Evolutionary conservation across 2,113 vertebrate species (phyloP).

Genomic region (Anolis sagrei): DNA sequence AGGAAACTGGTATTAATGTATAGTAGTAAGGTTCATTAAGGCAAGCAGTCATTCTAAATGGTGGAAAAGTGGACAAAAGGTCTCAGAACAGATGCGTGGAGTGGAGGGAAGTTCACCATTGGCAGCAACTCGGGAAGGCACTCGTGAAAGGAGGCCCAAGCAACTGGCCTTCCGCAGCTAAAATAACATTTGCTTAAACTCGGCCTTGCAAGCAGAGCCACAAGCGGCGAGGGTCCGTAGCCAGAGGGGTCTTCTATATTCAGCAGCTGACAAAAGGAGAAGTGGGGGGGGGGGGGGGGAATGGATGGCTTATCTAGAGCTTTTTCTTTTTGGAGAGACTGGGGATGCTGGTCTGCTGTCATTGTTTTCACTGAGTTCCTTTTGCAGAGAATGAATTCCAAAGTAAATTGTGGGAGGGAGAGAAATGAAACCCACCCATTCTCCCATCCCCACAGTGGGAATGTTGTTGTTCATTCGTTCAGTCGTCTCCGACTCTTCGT

Average conservation of each 20-base stretch:
- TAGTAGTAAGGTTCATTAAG: no score
- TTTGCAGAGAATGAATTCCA: constrained; percentile 65
- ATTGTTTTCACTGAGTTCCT: constrained; percentile 47
- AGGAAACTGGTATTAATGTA: background rate
- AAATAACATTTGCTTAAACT: constrained; percentile 69
- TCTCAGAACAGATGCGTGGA: constrained; percentile 26
- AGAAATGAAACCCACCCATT: background rate
- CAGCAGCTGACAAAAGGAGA: constrained; percentile 30
- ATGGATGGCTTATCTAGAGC: background rate
- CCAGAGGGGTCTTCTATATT: constrained; percentile 38
- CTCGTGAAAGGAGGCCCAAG: constrained; percentile 48
- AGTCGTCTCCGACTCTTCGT: no score
- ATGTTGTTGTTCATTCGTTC: no score
- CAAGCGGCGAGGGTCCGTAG: background rate
- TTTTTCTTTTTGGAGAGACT: background rate
- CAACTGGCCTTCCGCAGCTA: constrained; percentile 50
- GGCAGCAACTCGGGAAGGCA: background rate
- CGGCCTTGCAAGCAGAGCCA: constrained; percentile 47
- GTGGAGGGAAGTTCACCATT: no score
- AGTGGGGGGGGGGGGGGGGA: constrained; percentile 6
- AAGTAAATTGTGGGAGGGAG: background rate
- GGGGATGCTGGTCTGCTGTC: constrained; percentile 25
- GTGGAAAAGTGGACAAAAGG: no score
- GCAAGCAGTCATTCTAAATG: no score
- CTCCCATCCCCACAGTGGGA: constrained; percentile 45